These are phyloP conservation scores for Tetragonula clypearis DNA, from an alignment of 1,140 invertebrate species.

Conservation along the genomic window DNA sequence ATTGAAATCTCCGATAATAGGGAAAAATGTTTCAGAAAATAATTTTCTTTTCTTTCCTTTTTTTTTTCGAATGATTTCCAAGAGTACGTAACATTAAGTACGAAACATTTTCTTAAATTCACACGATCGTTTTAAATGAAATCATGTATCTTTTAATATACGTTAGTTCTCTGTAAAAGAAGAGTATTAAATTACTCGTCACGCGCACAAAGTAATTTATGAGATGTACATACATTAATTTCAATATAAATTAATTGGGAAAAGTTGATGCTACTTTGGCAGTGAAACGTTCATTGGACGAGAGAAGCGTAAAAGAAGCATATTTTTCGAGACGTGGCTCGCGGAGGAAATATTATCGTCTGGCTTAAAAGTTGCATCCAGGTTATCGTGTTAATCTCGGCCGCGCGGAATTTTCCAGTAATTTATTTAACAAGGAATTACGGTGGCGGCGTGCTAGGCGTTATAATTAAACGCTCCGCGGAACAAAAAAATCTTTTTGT, in stretches of 20 bases:
- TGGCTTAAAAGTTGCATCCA: background rate
- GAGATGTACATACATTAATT: no score
- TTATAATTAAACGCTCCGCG: slow-evolving; percentile 1
- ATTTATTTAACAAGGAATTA: slow-evolving; percentile 19
- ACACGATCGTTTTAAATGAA: no score
- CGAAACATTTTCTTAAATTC: no score
- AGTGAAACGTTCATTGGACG: background rate
- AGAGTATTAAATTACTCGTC: no score
- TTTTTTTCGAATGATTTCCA: no score
- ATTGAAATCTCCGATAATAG: background rate
- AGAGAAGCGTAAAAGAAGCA: background rate
- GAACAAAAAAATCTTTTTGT: background rate
- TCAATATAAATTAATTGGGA: no score
- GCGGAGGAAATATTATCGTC: background rate
- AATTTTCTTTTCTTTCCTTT: no score
- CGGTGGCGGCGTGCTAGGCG: background rate
- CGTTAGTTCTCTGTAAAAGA: no score
- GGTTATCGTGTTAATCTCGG: slow-evolving; percentile 3
- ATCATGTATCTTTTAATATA: no score
- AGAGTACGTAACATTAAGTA: no score
- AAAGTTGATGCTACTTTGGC: background rate
- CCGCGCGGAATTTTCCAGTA: background rate
- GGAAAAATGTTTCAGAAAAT: no score
- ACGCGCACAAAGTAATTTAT: no score
- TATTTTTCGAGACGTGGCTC: background rate